Percentiles rank a stretch among this genome's conserved stretches.
These are phyloP conservation scores for Leptodactylus fallax DNA, from an alignment of 2,797 vertebrate species.

Conservation along the genomic window DNA sequence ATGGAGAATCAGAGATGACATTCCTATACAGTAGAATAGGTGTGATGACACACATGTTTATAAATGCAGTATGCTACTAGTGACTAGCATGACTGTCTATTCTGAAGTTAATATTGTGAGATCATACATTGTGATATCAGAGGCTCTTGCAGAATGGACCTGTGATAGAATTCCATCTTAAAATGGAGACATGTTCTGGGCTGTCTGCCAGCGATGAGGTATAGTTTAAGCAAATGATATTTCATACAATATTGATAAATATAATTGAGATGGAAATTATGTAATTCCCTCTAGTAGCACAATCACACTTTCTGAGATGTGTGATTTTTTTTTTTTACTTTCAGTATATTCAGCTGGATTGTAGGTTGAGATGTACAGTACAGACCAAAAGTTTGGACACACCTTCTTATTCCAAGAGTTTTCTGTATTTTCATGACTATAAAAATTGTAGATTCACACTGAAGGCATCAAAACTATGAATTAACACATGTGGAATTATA, in stretches of 20 bases:
- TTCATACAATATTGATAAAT: not conserved
- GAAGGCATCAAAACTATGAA: too few relatives aligned
- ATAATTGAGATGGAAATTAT: not conserved
- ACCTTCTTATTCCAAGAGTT: too few relatives aligned
- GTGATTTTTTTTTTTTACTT: too few relatives aligned
- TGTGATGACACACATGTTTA: too few relatives aligned
- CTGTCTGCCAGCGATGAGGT: slow-evolving; percentile 6
- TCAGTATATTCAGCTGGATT: not conserved
- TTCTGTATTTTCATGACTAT: too few relatives aligned
- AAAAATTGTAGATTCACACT: too few relatives aligned
- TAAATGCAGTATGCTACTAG: not conserved
- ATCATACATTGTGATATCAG: not conserved
- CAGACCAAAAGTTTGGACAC: too few relatives aligned
- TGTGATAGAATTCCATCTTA: not conserved
- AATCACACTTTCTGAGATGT: not conserved
- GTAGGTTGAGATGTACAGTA: not conserved
- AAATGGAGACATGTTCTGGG: not conserved
- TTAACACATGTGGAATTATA: too few relatives aligned
- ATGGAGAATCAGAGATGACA: not conserved
- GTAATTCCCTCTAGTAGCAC: not conserved
- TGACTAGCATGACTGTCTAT: not conserved
- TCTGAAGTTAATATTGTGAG: not conserved
- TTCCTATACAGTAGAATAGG: too few relatives aligned
- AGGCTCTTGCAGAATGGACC: not conserved
- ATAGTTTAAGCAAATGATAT: not conserved